These are phyloP conservation scores for Enteromius treurensis DNA, from an alignment of 2,797 vertebrate genomes.

Conservation along the genomic window DNA sequence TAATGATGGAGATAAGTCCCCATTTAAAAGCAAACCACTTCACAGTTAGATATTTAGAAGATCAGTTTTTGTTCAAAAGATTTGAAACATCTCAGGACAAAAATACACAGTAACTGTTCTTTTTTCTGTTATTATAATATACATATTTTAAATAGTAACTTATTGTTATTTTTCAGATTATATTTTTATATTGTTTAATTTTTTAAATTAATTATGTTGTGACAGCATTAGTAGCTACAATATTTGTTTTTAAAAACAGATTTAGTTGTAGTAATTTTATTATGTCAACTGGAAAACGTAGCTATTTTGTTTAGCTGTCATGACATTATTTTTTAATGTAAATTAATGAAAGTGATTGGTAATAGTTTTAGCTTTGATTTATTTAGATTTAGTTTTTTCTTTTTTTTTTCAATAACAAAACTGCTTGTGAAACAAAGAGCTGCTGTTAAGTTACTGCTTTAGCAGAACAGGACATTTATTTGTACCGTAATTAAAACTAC, in stretches of 20 bases:
- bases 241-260: not conserved
- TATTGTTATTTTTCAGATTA: not conserved
- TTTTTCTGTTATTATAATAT: not conserved
- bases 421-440: not conserved
- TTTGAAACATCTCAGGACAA: not conserved
- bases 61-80: not conserved
- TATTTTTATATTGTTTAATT: not conserved
- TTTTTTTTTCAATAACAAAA: not conserved
- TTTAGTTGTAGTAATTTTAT: not conserved
- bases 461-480: not conserved
- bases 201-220: not conserved
- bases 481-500: conserved; percentile 1
- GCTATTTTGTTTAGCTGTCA: not conserved
- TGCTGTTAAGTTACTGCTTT: conserved; percentile 9
- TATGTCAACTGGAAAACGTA: not conserved
- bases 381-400: not conserved
- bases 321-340: not conserved
- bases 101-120: not conserved
- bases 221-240: too few species aligned
- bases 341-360: not conserved
- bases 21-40: too few species aligned
- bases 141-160: not conserved
- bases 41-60: not conserved
- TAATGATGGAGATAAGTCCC: not conserved
- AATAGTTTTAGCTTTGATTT: not conserved